These are phyloP conservation scores for Hippoglossus stenolepis DNA, from an alignment of 2,113 vertebrate genomes.

Conservation along the genomic window DNA sequence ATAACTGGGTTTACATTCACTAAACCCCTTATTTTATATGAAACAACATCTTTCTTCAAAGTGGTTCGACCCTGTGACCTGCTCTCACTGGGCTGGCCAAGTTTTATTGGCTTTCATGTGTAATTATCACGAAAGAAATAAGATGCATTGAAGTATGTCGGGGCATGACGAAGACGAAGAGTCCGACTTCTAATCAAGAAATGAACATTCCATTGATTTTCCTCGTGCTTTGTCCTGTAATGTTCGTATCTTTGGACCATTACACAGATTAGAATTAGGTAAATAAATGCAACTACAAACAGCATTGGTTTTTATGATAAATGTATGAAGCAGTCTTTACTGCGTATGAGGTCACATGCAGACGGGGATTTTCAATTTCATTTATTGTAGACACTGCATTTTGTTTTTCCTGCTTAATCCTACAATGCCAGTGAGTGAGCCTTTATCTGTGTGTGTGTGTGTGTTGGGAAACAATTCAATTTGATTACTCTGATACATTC, in stretches of 20 bases:
- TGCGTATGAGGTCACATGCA: slow-evolving; percentile 57
- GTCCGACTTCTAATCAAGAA: slow-evolving; percentile 49
- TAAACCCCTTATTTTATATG: not conserved
- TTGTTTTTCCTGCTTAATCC: slow-evolving; percentile 56
- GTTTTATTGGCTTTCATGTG: slow-evolving; percentile 46
- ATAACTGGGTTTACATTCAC: not conserved
- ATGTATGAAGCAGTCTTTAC: slow-evolving; percentile 52
- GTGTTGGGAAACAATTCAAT: slow-evolving; percentile 63
- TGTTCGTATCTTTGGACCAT: slow-evolving; percentile 50
- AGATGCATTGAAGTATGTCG: slow-evolving; percentile 19
- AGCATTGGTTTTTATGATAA: slow-evolving; percentile 50
- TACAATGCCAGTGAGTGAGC: slow-evolving; percentile 1
- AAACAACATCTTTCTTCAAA: not conserved
- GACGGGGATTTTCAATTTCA: slow-evolving; percentile 59
- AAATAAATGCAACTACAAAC: slow-evolving; percentile 57
- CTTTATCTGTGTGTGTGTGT: slow-evolving; percentile 9
- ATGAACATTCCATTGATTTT: slow-evolving; percentile 65
- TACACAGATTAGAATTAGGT: slow-evolving; percentile 51
- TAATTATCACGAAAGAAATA: slow-evolving; percentile 32
- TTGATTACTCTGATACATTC: slow-evolving; percentile 62
- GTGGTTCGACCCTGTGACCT: slow-evolving; percentile 8
- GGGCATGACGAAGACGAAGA: slow-evolving; percentile 23
- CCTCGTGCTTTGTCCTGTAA: slow-evolving; percentile 26
- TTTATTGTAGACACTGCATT: slow-evolving; percentile 46
- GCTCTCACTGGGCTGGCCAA: not conserved